Evolutionary conservation across 2,888 invertebrate genomes (phyloP), one percentile per base, ranked within the genome.

Genomic region (Miltochrista miniata): DNA sequence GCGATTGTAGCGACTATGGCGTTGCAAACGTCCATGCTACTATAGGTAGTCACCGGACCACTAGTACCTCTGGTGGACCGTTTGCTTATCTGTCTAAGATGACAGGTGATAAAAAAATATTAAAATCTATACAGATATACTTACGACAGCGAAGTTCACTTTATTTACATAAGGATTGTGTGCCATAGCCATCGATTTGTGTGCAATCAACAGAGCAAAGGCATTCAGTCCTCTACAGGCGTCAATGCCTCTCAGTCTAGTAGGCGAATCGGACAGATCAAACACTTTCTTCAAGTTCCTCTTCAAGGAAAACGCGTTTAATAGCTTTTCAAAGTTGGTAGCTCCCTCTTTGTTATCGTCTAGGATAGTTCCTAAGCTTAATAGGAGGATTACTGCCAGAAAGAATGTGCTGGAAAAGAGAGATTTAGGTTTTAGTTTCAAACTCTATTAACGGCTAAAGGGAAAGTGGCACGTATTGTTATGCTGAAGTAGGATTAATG

Each of bases 161-260:
- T 93, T 92, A 65, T 94, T 94, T 13, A 93, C 83, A 58, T 87
- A 93, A 0, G 93, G 93, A 60, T 85, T 93, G 62, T 92, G 94
- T 5, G 93, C 89, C 79, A 93, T 85, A 0, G 93, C 93, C 88
- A 93, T 92, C 0, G 92, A 90, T 74, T 93, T 94, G 61, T 94
- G 94, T 0, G 93, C 92, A 42, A 93, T 64, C 2, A 93, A 70
- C 48, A 94, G 70, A 1, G 90, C 92, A 0, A 94, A 61, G 0
- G 93, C 93, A 57, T 93, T 93, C 29, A 93, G 67, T 2, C 90
- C 90, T 61, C 93, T 79, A 41, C 92, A 87, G 1, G 93, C 93
- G 62, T 94, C 92, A 0, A 93, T 70, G 0, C 92, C 92, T 53
- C 86, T 85, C 34, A 93, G 83, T 50, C 87, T 85, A 1, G 85